Evolutionary conservation across 2,797 vertebrate genomes (phyloP).

Genomic region (Coracias cyanogaster): DNA sequence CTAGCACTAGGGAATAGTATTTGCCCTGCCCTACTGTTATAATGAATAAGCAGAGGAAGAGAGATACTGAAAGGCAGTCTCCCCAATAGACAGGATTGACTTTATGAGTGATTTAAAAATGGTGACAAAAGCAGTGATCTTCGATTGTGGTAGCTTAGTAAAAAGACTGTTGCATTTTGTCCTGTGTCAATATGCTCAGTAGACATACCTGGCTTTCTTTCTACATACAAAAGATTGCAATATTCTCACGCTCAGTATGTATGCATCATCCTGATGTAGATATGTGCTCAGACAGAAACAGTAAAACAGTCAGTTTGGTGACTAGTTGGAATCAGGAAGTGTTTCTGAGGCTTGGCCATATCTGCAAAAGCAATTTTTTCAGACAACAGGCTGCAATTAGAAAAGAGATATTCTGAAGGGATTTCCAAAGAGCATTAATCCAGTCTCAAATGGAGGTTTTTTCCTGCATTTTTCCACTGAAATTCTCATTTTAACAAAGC

Average conservation of each 20-base stretch:
- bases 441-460: not conserved
- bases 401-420: not conserved
- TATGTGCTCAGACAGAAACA: not conserved
- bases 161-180: not conserved
- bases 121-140: not conserved
- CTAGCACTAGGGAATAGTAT: not conserved
- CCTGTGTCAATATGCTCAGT: not conserved
- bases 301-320: not conserved
- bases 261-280: not conserved
- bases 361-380: constrained; percentile 12
- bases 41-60: not conserved
- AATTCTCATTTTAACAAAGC: not conserved
- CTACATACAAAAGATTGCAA: not conserved
- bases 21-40: not conserved
- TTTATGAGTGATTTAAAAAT: not conserved
- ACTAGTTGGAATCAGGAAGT: not conserved
- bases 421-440: constrained; percentile 33
- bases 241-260: not conserved
- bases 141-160: not conserved
- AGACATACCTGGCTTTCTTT: not conserved
- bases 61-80: not conserved
- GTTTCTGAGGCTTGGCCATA: not conserved
- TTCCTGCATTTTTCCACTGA: not conserved
- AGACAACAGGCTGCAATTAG: constrained; percentile 29
- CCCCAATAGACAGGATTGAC: not conserved